These are phyloP conservation scores for Odontocolon sp. DNA, from an alignment of 2,888 invertebrate species.

Conservation along the genomic window DNA sequence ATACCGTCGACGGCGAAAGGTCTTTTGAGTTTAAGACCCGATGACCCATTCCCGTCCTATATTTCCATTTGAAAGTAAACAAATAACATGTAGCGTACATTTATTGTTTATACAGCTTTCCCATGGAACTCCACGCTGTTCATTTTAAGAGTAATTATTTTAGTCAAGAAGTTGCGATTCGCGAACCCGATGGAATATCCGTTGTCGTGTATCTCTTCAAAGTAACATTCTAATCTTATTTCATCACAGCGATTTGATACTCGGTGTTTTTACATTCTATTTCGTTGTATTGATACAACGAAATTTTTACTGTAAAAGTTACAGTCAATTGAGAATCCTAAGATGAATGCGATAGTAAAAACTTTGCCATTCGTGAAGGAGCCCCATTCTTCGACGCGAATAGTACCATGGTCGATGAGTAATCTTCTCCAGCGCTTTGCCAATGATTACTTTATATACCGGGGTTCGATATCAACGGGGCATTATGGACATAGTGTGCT, in stretches of 20 bases:
- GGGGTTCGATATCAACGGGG: constrained; percentile 83
- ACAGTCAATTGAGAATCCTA: constrained; percentile 81
- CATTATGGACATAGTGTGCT: constrained; percentile 81
- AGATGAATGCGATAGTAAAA: constrained; percentile 81
- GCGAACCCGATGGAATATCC: constrained; percentile 83
- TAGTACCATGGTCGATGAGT: constrained; percentile 82
- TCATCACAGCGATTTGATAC: too few relatives aligned
- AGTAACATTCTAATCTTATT: too few relatives aligned
- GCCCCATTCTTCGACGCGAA: constrained; percentile 81
- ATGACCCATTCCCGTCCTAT: too few relatives aligned
- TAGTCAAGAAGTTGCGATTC: constrained; percentile 84
- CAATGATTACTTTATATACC: constrained; percentile 86
- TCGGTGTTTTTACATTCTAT: too few relatives aligned
- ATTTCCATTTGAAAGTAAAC: too few relatives aligned
- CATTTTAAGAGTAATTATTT: constrained; percentile 84
- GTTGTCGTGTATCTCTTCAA: constrained; percentile 85
- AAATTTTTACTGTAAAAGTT: too few relatives aligned
- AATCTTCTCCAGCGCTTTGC: constrained; percentile 83
- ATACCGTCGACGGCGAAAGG: constrained; percentile 83
- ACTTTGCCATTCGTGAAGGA: constrained; percentile 82
- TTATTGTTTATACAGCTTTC: constrained; percentile 77
- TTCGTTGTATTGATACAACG: too few relatives aligned
- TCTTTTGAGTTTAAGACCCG: constrained; percentile 60
- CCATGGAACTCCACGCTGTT: constrained; percentile 86
- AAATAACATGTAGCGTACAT: too few relatives aligned